Evolutionary conservation across 2,113 vertebrate species (phyloP).

Genomic region (Apeltes quadracus): DNA sequence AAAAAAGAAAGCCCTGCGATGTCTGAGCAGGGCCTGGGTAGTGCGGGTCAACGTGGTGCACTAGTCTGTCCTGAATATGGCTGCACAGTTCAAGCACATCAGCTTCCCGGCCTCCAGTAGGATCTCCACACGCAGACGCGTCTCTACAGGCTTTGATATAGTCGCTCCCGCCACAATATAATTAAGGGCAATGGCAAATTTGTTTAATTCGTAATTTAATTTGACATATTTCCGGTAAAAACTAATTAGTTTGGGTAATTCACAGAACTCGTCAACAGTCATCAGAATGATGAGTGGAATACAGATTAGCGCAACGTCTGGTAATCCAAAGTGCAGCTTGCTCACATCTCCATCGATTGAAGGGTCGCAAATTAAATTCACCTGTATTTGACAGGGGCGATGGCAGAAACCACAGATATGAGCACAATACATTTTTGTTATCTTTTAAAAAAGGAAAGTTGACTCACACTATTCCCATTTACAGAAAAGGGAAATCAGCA

Average conservation of each 20-base stretch:
- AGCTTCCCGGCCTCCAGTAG: neutral
- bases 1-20: neutral
- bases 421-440: too few relatives aligned
- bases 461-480: neutral
- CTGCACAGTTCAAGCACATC: neutral
- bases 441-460: neutral
- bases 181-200: neutral
- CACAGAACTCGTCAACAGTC: neutral
- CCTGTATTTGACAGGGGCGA: too few relatives aligned
- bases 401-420: neutral
- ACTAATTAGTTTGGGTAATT: neutral
- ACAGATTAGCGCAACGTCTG: neutral
- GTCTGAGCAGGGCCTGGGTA: neutral
- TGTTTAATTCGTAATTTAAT: conserved; percentile 3
- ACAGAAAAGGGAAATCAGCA: neutral
- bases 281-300: neutral
- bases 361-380: neutral
- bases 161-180: neutral
- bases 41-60: neutral
- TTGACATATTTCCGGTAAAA: neutral
- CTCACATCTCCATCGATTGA: neutral
- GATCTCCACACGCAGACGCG: neutral
- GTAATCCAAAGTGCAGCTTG: neutral
- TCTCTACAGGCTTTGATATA: neutral
- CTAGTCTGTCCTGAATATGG: neutral